Percentiles rank a stretch among this genome's conserved stretches.
phyloP scores from a whole-genome alignment of 2,113 vertebrate species.

The Chamaea fasciata region DNA sequence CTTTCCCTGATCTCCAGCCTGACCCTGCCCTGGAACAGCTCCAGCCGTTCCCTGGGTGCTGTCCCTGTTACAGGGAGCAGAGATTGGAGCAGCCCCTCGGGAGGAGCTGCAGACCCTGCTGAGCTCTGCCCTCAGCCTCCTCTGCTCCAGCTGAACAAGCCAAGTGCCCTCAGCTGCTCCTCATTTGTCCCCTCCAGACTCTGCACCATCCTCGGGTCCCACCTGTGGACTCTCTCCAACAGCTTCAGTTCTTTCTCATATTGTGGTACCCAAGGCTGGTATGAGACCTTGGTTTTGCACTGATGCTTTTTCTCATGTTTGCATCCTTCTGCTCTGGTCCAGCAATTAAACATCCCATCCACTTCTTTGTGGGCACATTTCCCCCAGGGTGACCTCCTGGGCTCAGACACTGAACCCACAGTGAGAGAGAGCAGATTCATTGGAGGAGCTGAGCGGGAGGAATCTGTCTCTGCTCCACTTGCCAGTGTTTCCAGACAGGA shows the following conservation, averaged over 20 bases:
- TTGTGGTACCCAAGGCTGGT: no score
- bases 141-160: neutral
- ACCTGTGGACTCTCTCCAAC: neutral
- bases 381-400: no score
- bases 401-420: neutral
- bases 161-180: neutral
- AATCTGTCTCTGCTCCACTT: neutral
- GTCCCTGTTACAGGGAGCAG: neutral
- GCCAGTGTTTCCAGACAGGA: neutral
- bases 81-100: accelerated
- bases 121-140: neutral
- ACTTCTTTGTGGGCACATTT: neutral
- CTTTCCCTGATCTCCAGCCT: neutral
- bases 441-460: neutral
- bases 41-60: neutral
- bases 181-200: neutral
- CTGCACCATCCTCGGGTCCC: accelerated
- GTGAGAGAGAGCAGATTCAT: neutral
- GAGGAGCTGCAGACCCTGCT: neutral
- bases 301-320: neutral
- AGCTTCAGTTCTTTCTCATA: neutral
- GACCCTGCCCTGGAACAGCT: neutral
- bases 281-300: neutral
- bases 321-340: neutral
- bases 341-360: neutral